Conservation (phyloP, 2,888 invertebrate species). For the Melanostoma mellinum region DNA sequence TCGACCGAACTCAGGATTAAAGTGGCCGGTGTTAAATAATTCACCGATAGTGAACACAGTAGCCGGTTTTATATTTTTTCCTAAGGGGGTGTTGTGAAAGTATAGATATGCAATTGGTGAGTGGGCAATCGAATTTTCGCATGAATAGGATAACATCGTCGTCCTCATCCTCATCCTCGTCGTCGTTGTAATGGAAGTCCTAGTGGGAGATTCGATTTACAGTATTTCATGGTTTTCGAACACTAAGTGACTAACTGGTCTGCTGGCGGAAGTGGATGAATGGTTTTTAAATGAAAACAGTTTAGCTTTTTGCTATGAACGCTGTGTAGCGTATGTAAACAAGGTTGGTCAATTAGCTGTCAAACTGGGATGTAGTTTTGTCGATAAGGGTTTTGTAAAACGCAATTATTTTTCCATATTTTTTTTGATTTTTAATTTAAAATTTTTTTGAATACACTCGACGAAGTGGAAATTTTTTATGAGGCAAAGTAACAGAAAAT, state of each 20-base stretch:
- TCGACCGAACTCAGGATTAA: slow-evolving; percentile 54
- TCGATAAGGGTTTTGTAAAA: background rate
- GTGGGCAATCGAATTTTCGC: slow-evolving; percentile 44
- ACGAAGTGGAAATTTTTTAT: no score
- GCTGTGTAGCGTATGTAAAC: slow-evolving; percentile 6
- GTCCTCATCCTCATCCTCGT: background rate
- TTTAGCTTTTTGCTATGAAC: slow-evolving; percentile 46
- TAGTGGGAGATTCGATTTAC: slow-evolving; percentile 57
- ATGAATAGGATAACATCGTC: slow-evolving; percentile 40
- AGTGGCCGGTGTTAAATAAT: slow-evolving; percentile 68
- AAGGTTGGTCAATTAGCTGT: slow-evolving; percentile 36
- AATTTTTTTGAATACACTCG: no score
- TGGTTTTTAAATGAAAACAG: slow-evolving; percentile 37
- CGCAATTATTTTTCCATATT: slow-evolving; percentile 20
- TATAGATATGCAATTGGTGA: slow-evolving; percentile 11
- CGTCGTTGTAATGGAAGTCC: slow-evolving; percentile 11
- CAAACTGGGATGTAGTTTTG: slow-evolving; percentile 1
- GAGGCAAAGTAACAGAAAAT: no score
- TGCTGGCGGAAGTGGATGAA: background rate
- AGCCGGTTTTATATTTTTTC: slow-evolving; percentile 31
- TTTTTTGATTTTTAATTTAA: background rate
- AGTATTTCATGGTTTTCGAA: slow-evolving; percentile 52
- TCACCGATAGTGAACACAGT: slow-evolving; percentile 34
- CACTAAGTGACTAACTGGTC: slow-evolving; percentile 42
- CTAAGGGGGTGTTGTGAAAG: background rate